phyloP scores from a whole-genome alignment of 2,888 invertebrate species.

The Drosophila picticornis region DNA sequence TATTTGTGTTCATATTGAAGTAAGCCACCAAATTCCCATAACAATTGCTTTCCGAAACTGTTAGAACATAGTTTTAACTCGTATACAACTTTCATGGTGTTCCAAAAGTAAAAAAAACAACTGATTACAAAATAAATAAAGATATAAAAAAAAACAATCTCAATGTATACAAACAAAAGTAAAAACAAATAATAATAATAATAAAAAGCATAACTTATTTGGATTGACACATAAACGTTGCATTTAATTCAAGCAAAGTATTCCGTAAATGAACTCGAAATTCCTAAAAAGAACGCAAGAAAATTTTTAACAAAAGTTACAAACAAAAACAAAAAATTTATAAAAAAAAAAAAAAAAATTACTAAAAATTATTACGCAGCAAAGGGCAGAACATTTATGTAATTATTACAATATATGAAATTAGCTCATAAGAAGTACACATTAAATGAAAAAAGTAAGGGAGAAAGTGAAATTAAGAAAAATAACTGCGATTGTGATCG shows the following conservation, averaged over 20 bases:
- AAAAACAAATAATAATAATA: constrained; percentile 20
- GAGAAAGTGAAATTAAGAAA: constrained; percentile 53
- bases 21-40: constrained; percentile 35
- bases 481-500: constrained; percentile 80
- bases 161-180: constrained; percentile 30
- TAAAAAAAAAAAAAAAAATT: constrained; percentile 31
- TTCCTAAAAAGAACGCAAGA: constrained; percentile 67
- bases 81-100: constrained; percentile 29
- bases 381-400: constrained; percentile 56
- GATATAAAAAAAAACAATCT: constrained; percentile 16
- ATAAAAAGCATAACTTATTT: constrained; percentile 25
- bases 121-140: constrained; percentile 12
- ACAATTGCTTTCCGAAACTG: constrained; percentile 42
- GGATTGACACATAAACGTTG: constrained; percentile 36
- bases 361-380: constrained; percentile 64
- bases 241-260: constrained; percentile 55
- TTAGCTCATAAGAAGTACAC: constrained; percentile 40
- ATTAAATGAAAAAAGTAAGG: constrained; percentile 45
- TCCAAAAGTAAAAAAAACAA: constrained; percentile 22
- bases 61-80: constrained; percentile 28
- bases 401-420: constrained; percentile 59
- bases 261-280: constrained; percentile 80
- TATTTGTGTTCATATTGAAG: constrained; percentile 64
- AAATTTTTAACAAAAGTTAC: constrained; percentile 59
- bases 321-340: constrained; percentile 25